A percentile compares a stretch with the other conserved stretches of the same genome.
Evolutionary conservation across 2,113 vertebrate species (phyloP).

Genomic region (Tetrax tetrax): DNA sequence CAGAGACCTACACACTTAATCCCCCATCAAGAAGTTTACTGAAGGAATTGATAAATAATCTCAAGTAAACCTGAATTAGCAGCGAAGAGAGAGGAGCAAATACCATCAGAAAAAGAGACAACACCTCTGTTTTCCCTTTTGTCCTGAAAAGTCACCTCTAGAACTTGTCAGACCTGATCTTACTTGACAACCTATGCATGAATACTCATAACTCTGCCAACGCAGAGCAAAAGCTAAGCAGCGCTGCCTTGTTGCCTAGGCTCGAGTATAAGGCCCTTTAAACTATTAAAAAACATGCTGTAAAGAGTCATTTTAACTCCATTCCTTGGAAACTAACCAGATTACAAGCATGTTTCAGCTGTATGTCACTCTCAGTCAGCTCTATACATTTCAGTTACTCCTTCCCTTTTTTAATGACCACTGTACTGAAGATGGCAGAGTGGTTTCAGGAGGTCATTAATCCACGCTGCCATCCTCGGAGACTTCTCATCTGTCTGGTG

Average conservation of each 20-base stretch:
- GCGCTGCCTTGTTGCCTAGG: background rate
- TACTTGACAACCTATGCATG: background rate
- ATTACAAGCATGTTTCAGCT: background rate
- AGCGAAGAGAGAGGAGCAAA: background rate
- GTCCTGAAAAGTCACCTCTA: background rate
- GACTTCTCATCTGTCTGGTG: background rate
- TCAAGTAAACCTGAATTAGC: background rate
- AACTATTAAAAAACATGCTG: background rate
- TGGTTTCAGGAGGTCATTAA: background rate
- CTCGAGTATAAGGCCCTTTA: background rate
- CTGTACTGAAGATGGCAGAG: background rate
- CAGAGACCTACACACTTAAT: background rate
- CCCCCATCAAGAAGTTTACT: background rate
- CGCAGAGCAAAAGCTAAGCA: background rate
- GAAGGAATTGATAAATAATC: background rate
- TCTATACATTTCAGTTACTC: background rate
- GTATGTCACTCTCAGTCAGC: background rate
- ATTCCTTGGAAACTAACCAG: background rate
- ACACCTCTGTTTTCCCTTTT: background rate
- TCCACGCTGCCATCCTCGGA: background rate
- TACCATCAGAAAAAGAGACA: background rate
- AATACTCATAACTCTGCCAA: background rate
- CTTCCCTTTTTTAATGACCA: background rate
- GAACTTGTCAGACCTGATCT: constrained; percentile 11
- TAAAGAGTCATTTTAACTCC: background rate